Base-by-base conservation (phyloP, 2,797 vertebrate genomes). In the Hippocampus kuda region DNA sequence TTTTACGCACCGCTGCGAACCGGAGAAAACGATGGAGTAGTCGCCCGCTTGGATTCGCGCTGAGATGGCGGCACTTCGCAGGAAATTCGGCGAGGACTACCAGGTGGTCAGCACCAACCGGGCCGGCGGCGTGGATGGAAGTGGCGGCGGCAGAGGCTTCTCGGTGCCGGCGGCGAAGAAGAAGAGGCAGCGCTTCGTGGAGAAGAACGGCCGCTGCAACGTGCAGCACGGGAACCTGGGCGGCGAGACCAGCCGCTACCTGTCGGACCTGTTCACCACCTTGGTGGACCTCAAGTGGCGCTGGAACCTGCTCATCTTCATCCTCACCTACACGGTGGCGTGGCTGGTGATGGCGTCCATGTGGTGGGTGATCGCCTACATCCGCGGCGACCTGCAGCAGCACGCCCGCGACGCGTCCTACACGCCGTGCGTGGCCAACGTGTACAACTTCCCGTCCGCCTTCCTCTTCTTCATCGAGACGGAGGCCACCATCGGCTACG, bases 401-500 rank as follows among this genome's bases (percentile, higher is more conserved):
- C 88, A 86, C 68, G 88, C 85, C 2, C 93, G 91, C 5, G 92
- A 92, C 13, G 71, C 87, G 18, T 71, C 89, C 20, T 94, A 96
- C 83, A 93, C 86, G 0, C 93, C 94, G 0, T 95, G 94, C 3
- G 94, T 96, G 76, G 93, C 93, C 73, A 96, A 96, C 67, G 94
- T 96, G 68, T 94, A 96, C 91, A 94, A 95, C 91, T 96, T 96
- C 68, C 94, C 94, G 2, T 95, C 94, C 0, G 94, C 94, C n/a
- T 96, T 96, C 79, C 92, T 96, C 18, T 96, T 96, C 79, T 96
- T 95, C 84, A 91, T 96, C 5, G 94, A 96, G 85, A 96, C 93
- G 0, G 94, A 95, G 70, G 94, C 94, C 72, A 96, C 94, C 34
- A 96, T 96, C 63, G 94, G 94, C 1, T 96, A 96, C 20, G 94